Base-by-base conservation (phyloP, 2,113 vertebrate genomes). In the Trichomycterus rosablanca region DNA sequence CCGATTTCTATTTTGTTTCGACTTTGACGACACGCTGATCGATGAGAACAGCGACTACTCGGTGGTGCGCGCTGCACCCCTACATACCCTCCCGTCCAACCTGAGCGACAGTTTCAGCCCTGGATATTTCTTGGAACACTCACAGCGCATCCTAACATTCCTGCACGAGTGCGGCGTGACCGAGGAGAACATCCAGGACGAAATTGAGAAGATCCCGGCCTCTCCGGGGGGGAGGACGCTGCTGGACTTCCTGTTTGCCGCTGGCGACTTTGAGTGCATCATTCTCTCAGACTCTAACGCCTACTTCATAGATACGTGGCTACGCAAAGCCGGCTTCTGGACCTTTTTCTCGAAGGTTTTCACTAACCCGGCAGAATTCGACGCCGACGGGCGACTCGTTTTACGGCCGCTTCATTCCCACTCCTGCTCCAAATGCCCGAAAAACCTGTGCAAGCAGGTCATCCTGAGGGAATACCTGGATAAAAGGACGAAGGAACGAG, bases 1-100 rank as follows among this genome's bases (percentile, higher is more conserved):
- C 0, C 86, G 72, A 1, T 92, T 88, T 70, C 84, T 98, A 70
- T 82, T 98, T 8, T 30, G 92, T 61, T 97, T 98, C 0, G 95
- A 98, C 75, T 98, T 98, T 0, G 95, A 97, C 0, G 94, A 97
- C 83, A 98, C 95, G 19, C 89, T 98, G 57, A 80, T 97, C 68
- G 81, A 89, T 0, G 91, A 92, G 73, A 97, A 83, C 88, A 97
- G 92, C 3, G 95, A 98, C 0, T 87, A 96, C 0, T 91, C 91
- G 0, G 76, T 95, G 43, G 12, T 86, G 28, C 82, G 88, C 1
- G 79, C 81, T 0, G 85, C 89, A 0, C 95, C 95, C 0, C 86
- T 80, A 3, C 85, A 89, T 67, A 73, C 28, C 14, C 88, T 97
- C 1, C 94, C 95, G 0, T 88, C 87, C 8, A 80, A 76, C 76